Conservation (phyloP, 2,113 vertebrate genomes). For the Carassius auratus region DNA sequence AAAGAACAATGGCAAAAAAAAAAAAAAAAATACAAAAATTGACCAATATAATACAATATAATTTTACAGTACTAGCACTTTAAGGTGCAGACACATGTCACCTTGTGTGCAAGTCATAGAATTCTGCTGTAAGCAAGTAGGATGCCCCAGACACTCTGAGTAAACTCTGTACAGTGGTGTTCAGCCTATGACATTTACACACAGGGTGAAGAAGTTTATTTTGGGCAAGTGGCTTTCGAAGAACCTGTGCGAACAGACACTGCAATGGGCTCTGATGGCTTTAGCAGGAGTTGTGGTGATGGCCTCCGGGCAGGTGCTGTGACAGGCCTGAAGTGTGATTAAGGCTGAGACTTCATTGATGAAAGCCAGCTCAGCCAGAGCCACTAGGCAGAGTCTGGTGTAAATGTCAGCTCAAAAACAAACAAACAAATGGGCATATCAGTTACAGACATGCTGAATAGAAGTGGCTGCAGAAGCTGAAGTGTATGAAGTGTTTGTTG, state of each 20-base stretch:
- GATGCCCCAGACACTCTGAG: background rate
- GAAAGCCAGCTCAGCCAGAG: conserved; percentile 36
- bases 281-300: background rate
- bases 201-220: conserved; percentile 3
- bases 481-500: conserved; percentile 22
- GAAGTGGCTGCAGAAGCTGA: background rate
- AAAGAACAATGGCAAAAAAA: no score
- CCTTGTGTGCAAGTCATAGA: no score
- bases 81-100: no score
- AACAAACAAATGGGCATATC: conserved; percentile 50
- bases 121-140: background rate
- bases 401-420: conserved; percentile 58
- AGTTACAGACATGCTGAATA: conserved; percentile 38
- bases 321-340: conserved; percentile 46
- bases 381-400: conserved; percentile 54
- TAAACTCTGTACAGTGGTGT: background rate
- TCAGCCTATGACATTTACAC: conserved; percentile 2
- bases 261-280: background rate
- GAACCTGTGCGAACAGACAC: background rate
- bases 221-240: background rate
- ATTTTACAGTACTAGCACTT: no score
- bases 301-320: conserved; percentile 28
- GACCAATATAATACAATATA: no score
- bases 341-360: conserved; percentile 48
- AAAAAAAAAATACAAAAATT: no score